Evolutionary conservation across 53 echinoderm and acorn worm genomes (phyloP).

Genomic region (Henricia sp.): DNA sequence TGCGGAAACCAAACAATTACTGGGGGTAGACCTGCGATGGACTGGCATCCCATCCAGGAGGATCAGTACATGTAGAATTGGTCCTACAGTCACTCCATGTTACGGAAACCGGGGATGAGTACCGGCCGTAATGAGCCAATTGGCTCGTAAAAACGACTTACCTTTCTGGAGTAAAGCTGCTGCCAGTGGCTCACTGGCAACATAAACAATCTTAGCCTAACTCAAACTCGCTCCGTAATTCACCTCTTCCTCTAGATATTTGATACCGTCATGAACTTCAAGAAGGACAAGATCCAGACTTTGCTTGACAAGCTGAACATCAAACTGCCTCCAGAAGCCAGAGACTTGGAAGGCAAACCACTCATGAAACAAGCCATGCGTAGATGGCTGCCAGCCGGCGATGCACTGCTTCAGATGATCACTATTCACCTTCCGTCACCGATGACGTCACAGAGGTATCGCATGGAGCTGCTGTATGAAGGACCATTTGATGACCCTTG

Average conservation of each 20-base stretch:
- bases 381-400: slow-evolving; percentile 93
- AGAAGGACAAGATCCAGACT: slow-evolving; percentile 71
- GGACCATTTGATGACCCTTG: slow-evolving; percentile 91
- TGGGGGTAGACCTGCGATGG: too few species aligned
- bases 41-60: too few species aligned
- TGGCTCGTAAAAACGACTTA: too few species aligned
- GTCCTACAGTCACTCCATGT: too few species aligned
- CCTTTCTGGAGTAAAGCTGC: too few species aligned
- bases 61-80: too few species aligned
- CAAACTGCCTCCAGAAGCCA: slow-evolving; percentile 57
- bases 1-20: too few species aligned
- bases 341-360: slow-evolving; percentile 80
- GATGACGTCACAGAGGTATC: slow-evolving; percentile 88
- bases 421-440: slow-evolving; percentile 98
- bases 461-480: slow-evolving; percentile 96
- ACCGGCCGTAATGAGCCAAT: too few species aligned
- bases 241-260: slow-evolving; percentile 61
- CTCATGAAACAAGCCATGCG: slow-evolving; percentile 95
- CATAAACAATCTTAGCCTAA: too few species aligned
- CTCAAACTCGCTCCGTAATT: too few species aligned
- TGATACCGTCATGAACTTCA: slow-evolving; percentile 93
- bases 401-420: slow-evolving; percentile 97
- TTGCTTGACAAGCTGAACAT: slow-evolving; percentile 79
- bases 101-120: too few species aligned
- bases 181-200: too few species aligned